Evolutionary conservation across 1,140 invertebrate species (phyloP), one percentile per base, ranked within the genome.

Genomic region (Atopsyche davidsoni): DNA sequence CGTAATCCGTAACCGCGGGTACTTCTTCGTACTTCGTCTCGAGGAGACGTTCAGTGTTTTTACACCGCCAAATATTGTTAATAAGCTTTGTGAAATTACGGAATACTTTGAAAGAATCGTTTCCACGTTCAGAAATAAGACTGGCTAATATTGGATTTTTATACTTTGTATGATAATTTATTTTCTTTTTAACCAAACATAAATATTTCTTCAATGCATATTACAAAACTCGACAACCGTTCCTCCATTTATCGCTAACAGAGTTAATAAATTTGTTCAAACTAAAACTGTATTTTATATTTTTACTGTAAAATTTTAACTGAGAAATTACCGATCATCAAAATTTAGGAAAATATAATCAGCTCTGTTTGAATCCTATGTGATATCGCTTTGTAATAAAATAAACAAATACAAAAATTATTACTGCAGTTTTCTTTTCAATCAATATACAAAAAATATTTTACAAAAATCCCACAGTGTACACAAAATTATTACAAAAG

Each of bases 371-470:
- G 44, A 43, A 53, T 58, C 43, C 35, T 55, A 50, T 58, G 55
- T 58, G 55, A 58, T 58, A 58, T 51, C 43, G 50, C 46, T 55
- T 58, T 51, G 51, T 53, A 58, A 58, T 52, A 53, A 57, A 58
- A 54, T 54, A 54, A 49, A 50, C 38, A 49, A 46, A 18, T 40
- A 44, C 40, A 25, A 51, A 25, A 51, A 38, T 17, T 18, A 36
- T 19, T 41, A 36, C 6, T 36, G 35, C 16, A 16, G 9, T 36
- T 36, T 36, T 9, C 7, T 28, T 28, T 28, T 28, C 13, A 28
- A 28, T 7, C 7, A 9, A n/a, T 28, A 28, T 7, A 28, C 13
- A 28, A 28, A 28, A 28, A 28, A 28, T 28, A 28, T 28, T 9
- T 28, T 28, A 28, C 13, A 9, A 28, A 28, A 28, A 28, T 28